Evolutionary conservation across 1,140 invertebrate genomes (phyloP).

Genomic region (Drosophila mayri): DNA sequence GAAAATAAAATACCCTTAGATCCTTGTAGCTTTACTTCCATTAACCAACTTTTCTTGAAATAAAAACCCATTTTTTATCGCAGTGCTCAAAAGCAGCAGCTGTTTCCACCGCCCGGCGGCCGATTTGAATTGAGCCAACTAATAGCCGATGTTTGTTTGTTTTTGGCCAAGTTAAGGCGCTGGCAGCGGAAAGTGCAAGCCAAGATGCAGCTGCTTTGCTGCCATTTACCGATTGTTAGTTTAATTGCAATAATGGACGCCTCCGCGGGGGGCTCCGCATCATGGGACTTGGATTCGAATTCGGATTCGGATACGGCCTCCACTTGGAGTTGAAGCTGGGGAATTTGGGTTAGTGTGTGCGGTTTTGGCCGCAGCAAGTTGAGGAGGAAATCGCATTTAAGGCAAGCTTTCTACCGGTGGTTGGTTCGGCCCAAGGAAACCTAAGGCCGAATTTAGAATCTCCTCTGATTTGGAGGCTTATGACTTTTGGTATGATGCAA

Average conservation of each 20-base stretch:
- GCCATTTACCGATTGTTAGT: conserved; percentile 70
- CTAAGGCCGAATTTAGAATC: conserved; percentile 13
- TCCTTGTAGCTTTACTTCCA: neutral
- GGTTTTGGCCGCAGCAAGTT: conserved; percentile 48
- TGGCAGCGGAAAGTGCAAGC: conserved; percentile 66
- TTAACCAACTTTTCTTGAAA: neutral
- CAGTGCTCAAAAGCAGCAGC: conserved; percentile 32
- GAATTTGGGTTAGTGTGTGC: conserved; percentile 73
- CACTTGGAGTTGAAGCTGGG: conserved; percentile 10
- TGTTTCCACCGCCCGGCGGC: conserved; percentile 40
- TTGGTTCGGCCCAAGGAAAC: neutral
- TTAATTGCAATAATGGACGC: conserved; percentile 55
- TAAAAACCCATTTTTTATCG: neutral
- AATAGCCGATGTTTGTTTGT: conserved; percentile 75
- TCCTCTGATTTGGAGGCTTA: neutral
- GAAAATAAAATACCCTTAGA: neutral
- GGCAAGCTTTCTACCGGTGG: conserved; percentile 22
- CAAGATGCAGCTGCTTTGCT: conserved; percentile 62
- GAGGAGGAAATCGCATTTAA: conserved; percentile 30
- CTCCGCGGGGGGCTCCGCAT: conserved; percentile 29
- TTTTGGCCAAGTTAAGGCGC: conserved; percentile 59
- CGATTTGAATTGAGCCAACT: conserved; percentile 64
- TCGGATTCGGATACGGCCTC: conserved; percentile 5
- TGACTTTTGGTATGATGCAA: conserved; percentile 40
- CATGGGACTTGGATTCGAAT: conserved; percentile 12